Evolutionary conservation across 2,888 invertebrate genomes (phyloP), one percentile per base, ranked within the genome.

Genomic region (Quadroppia sp.): DNA sequence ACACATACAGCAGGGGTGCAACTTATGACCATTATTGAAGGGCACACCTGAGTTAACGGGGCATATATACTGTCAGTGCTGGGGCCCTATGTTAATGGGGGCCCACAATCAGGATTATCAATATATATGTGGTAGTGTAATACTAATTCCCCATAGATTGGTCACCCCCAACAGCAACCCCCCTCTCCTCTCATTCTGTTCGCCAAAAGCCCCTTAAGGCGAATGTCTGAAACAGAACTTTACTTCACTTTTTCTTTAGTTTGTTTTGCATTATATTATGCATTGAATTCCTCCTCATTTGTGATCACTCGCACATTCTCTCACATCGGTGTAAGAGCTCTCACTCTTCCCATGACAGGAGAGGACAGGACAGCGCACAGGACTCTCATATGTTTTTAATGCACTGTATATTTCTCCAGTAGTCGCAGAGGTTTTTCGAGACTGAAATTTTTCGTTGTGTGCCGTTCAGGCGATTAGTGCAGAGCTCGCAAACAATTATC

Each of bases 11-110:
- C 67, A 67, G 67, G 67, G 67, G 67, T 67, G 67, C 67, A 40
- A 67, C 67, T 67, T 67, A 67, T 67, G 67, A 36, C 67, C 67
- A 67, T 67, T 67, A 67, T 67, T 67, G 67, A 67, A 67, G 67
- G 67, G 67, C 67, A 67, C 67, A 67, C 67, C 67, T 67, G 67
- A 67, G 67, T 42, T 67, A 67, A 67, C 67, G 36, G 67, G n/a
- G n/a, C n/a, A n/a, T 32, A 42, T 23, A 67, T 67, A 67, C 67
- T 67, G 42, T 13, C 30, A 67, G 20, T 42, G 15, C 67, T 42
- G 67, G 67, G 42, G 32, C 32, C 64, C 64, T 67, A 67, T 67
- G 67, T 67, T 67, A 67, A 67, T 67, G 67, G 67, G 67, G 67
- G 67, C 20, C 32, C 23, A 40, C 67, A 67, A 67, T 67, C 67